phyloP scores from a whole-genome alignment of 1,140 invertebrate genomes.

The Pogonomyrmex californicus region DNA sequence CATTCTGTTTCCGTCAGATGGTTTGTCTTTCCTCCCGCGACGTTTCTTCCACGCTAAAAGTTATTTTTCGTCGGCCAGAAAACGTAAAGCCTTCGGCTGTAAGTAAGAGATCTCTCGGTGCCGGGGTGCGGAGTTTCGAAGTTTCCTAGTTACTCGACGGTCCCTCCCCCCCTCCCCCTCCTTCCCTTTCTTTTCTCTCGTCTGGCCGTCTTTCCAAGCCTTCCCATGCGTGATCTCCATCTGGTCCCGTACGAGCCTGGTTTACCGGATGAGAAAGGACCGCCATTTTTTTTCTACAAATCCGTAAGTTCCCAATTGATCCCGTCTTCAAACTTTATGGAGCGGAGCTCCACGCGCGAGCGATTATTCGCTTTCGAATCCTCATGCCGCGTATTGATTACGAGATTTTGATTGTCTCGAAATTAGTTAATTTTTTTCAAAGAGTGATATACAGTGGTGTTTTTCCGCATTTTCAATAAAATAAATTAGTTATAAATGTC shows the following conservation, averaged over 20 bases:
- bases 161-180: neutral
- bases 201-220: neutral
- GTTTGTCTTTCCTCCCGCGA: conserved; percentile 51
- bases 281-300: conserved; percentile 35
- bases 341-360: neutral
- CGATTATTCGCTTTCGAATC: conserved; percentile 33
- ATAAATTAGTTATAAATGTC: neutral
- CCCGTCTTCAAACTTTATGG: conserved; percentile 8
- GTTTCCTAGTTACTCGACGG: conserved; percentile 65
- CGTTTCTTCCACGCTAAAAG: conserved; percentile 56
- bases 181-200: too few species aligned
- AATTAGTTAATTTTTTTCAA: conserved; percentile 7
- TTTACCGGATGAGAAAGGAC: conserved; percentile 51
- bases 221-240: conserved; percentile 13
- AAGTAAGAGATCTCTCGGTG: conserved; percentile 65
- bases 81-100: conserved; percentile 46
- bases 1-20: conserved; percentile 41
- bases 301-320: conserved; percentile 35
- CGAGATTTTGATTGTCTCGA: conserved; percentile 4
- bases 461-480: neutral
- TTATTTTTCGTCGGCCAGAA: conserved; percentile 64
- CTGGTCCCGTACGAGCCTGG: conserved; percentile 27
- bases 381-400: conserved; percentile 26
- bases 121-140: conserved; percentile 50
- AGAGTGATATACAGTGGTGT: neutral